Evolutionary conservation across 1,140 invertebrate species (phyloP).

Genomic region (Mamestra configurata): DNA sequence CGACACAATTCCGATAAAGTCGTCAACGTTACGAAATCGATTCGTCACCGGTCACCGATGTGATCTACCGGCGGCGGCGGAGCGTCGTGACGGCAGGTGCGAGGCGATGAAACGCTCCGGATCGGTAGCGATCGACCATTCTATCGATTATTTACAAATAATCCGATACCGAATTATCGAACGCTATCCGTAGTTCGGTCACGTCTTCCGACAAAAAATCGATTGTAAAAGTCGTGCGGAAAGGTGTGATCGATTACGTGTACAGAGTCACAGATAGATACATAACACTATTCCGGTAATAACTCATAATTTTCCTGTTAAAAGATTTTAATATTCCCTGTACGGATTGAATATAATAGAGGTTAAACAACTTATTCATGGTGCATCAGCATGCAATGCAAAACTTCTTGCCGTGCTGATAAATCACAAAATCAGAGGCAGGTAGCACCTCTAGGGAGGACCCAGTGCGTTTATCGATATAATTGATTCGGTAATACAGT

Average conservation of each 20-base stretch:
- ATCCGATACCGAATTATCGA: constrained; percentile 65
- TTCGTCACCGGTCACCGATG: constrained; percentile 82
- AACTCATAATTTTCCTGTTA: constrained; percentile 23
- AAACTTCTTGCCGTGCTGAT: constrained; percentile 61
- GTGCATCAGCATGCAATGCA: constrained; percentile 66
- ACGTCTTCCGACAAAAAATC: constrained; percentile 78
- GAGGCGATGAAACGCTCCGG: constrained; percentile 71
- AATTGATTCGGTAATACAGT: background rate
- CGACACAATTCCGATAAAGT: constrained; percentile 78
- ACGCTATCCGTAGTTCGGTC: constrained; percentile 65
- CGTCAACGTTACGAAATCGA: constrained; percentile 80
- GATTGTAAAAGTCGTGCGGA: constrained; percentile 81
- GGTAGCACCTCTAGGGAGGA: constrained; percentile 61
- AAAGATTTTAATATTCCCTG: constrained; percentile 40
- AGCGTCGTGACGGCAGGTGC: constrained; percentile 79
- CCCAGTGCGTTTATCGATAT: constrained; percentile 34
- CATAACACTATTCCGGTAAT: constrained; percentile 11
- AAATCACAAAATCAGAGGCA: constrained; percentile 66
- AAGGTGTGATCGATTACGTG: constrained; percentile 62
- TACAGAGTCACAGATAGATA: constrained; percentile 2
- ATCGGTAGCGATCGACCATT: constrained; percentile 68
- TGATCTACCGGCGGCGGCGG: constrained; percentile 77
- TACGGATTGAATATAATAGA: constrained; percentile 59
- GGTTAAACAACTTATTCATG: constrained; percentile 69
- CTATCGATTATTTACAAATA: constrained; percentile 80